Base-by-base conservation (phyloP, 2,113 vertebrate genomes). In the Catharus minimus region DNA sequence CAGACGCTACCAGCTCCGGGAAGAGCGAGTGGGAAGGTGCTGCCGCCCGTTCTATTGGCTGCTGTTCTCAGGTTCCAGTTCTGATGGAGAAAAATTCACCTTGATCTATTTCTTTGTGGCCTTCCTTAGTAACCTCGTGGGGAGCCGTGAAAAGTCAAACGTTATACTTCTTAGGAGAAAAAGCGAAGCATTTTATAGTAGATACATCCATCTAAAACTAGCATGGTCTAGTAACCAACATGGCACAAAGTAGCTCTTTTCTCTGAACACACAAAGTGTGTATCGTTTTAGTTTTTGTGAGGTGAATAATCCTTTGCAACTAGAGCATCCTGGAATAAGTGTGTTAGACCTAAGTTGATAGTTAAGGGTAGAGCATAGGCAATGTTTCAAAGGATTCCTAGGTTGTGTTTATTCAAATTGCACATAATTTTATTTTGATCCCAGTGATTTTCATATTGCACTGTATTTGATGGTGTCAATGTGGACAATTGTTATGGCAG, bases 21-120 rank as follows among this genome's bases (percentile, higher is more conserved):
- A 24, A 18, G 41, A 47, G 67, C 30, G 44, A 68, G 78, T 27
- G 82, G 67, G 86, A 65, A 74, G 80, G 52, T 10, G 73, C 77
- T 88, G 83, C 81, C 57, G 28, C 77, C 77, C 57, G 15, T 67
- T n/a, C 69, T 8, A 1, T 72, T 72, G 91, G 89, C 55, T 49
- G 78, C 36, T 58, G 47, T 39, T 39, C 86, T 30, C 64, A 11
- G 76, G 39, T 69, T 92, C 76, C 52, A 6, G 71, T 79, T 75
- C 74, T 65, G 78, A 50, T 47, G 65, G 77, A 12, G 49, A 23
- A 83, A 83, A 27, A 68, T 27, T 90, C 83, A 68, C 89, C 92
- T 92, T 65, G 77, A 78, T 89, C 84, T 33, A 8, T 82, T 90
- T 84, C 36, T 86, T 46, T 11, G 14, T 23, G 56, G 90, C 50